Base-by-base conservation (phyloP, 2,113 vertebrate genomes). In the Hippocampus comes region DNA sequence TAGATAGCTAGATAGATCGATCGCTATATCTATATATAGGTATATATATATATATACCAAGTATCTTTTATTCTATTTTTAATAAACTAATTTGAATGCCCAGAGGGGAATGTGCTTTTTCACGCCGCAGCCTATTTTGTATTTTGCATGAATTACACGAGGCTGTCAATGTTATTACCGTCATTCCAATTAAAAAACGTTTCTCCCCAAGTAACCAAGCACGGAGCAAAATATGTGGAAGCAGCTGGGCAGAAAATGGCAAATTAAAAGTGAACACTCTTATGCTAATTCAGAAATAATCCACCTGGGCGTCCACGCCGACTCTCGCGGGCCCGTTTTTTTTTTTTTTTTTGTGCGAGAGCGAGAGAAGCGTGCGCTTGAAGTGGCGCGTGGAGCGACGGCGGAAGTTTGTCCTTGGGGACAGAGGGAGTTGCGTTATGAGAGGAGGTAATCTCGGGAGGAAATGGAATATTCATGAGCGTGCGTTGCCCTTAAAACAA, bases 401-500 rank as follows among this genome's bases (percentile, higher is more conserved):
- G 77, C 78, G 77, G 68, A 67, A 41, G 85, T 68, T 63, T 75
- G 84, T 90, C 89, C 87, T 86, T 88, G 85, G 87, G 89, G 88
- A 90, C 70, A 66, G 0, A 34, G 30, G 70, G 71, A 76, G 72
- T 55, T 7, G 70, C 74, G 78, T 90, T 90, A 87, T 88, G 89
- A 87, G 80, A 82, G 82, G 84, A 85, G 84, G 78, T 87, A 84
- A 89, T 90, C 85, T 88, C 84, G 83, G 85, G 88, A 84, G 82
- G 74, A 79, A 82, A 82, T 89, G 82, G 88, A 91, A 91, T 91
- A 91, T 91, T 89, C 86, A 91, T 91, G 88, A 91, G 90, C 59
- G 60, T 20, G 38, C 10, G 72, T 63, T 84, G 80, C 86, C 86
- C 85, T 88, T 88, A 89, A 88, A 89, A 89, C 87, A 89, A 88